Evolutionary conservation across 2,113 vertebrate genomes (phyloP), one percentile per base, ranked within the genome.

Genomic region (Centropus bengalensis): DNA sequence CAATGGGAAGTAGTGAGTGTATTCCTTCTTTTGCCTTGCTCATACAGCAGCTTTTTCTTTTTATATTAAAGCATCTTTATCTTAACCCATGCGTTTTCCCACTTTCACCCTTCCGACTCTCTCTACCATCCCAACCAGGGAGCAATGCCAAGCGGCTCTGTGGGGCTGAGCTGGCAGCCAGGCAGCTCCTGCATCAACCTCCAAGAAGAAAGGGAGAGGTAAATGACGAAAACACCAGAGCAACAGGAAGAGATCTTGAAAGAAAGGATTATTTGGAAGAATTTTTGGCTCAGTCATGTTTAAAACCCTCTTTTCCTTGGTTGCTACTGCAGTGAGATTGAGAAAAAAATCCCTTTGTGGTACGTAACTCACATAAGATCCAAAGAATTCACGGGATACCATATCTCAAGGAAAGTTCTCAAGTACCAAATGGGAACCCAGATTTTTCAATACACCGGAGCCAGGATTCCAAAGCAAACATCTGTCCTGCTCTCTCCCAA

Each of bases 1-100:
- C 3, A 0, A 1, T 12, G 5, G 32, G 44, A 20, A n/a, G 33
- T 0, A 15, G 32, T 4, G 28, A 42, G 17, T 17, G 1, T 55
- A 69, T 33, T 23, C 69, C 44, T 32, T 17, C 7, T 2, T 64
- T 64, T 64, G 24, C 33, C 64, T 60, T 52, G 32, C 32, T n/a
- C 26, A 1, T 2, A 12, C 2, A 2, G 1, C 0, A 0, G 28
- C 12, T 76, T 62, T 80, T 67, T 17, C n/a, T 76, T 49, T 38
- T 0, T 14, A 2, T 24, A 0, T 47, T 67, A 21, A 56, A 28
- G 3, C 4, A 20, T 7, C 7, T 62, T 17, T 13, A 12, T 7
- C 22, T 21, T 18, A 63, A 1, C 8, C 18, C 15, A 5, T 0
- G 1, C 14, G 20, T 71, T 69, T 44, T 74, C 30, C 47, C 44